Evolutionary conservation across 2,888 invertebrate genomes (phyloP).

Genomic region (Dioctria linearis): DNA sequence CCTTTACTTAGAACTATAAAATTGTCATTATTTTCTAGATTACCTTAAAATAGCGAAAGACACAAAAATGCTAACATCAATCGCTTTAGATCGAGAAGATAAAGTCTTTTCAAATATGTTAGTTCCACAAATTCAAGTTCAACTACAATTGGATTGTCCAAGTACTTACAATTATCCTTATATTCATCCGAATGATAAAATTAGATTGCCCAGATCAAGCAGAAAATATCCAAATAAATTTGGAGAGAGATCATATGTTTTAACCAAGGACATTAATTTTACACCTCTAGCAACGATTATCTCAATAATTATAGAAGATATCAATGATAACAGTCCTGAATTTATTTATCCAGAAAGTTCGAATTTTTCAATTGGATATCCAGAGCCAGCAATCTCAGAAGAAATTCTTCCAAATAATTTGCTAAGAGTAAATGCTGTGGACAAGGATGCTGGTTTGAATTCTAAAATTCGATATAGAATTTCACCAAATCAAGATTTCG

Average conservation of each 20-base stretch:
- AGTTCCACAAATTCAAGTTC: conserved; percentile 62
- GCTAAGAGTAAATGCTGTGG: conserved; percentile 61
- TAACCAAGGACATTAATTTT: conserved; percentile 61
- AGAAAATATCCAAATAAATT: conserved; percentile 1
- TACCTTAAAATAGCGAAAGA: conserved; percentile 61
- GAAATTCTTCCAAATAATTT: conserved; percentile 62
- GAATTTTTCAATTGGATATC: conserved; percentile 62
- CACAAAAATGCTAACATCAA: conserved; percentile 61
- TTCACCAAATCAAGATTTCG: conserved; percentile 61
- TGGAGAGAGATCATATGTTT: conserved; percentile 50
- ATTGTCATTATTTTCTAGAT: conserved; percentile 56
- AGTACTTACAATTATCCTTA: background rate
- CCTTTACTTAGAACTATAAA: background rate
- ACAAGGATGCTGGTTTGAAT: conserved; percentile 62
- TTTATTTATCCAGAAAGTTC: conserved; percentile 59
- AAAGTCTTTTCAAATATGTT: conserved; percentile 59
- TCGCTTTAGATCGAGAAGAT: conserved; percentile 63
- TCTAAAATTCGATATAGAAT: conserved; percentile 61
- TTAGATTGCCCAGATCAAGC: no score
- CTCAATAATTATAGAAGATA: conserved; percentile 62
- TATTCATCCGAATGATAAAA: no score
- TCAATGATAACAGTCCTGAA: conserved; percentile 64
- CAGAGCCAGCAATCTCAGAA: conserved; percentile 58
- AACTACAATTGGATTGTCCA: conserved; percentile 60
- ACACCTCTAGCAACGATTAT: conserved; percentile 61